Base-by-base conservation (phyloP, 2,888 invertebrate genomes). In the Barypeithes pellucidus region DNA sequence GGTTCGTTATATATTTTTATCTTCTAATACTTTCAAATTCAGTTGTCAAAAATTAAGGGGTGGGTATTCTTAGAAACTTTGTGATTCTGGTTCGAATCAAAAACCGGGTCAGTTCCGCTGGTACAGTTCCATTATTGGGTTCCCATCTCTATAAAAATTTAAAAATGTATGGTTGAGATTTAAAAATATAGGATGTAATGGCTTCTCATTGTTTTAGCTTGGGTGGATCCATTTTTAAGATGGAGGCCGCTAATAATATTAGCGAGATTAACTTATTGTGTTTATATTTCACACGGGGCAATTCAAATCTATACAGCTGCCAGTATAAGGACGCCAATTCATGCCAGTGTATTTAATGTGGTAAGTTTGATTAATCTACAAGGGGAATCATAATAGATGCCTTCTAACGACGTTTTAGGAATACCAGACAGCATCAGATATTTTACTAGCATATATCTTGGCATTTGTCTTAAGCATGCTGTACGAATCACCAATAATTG, bases 401-500 rank as follows among this genome's bases (percentile, higher is more conserved):
- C n/a, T n/a, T n/a, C n/a, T n/a, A n/a, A n/a, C n/a, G n/a, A n/a
- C n/a, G n/a, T 78, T 77, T 71, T 33, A 82, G 81, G 75, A 78
- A 29, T 80, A 80, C 68, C 73, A 79, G 54, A 79, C 80, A 1
- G 77, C 77, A n/a, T 80, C 79, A 29, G 84, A 84, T 75, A 79
- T 84, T 29, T 68, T 80, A 5, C 63, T 83, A 7, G 79, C 82
- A 5, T 84, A 82, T 67, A 43, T 78, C 8, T 74, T 80, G 33
- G 83, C 82, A 9, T 79, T 83, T 29, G 54, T 80, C 24, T 67
- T 84, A 4, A 80, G 81, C 14, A 76, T 83, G 76, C 39, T 81
- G 4, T 83, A 82, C 60, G 84, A 84, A 75, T 79, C 82, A 14
- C 84, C 84, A 5, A 77, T 83, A 52, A 77, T 83, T 62, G 79